Base-by-base conservation (phyloP, 2,888 invertebrate species). In the Euzetes globulus region DNA sequence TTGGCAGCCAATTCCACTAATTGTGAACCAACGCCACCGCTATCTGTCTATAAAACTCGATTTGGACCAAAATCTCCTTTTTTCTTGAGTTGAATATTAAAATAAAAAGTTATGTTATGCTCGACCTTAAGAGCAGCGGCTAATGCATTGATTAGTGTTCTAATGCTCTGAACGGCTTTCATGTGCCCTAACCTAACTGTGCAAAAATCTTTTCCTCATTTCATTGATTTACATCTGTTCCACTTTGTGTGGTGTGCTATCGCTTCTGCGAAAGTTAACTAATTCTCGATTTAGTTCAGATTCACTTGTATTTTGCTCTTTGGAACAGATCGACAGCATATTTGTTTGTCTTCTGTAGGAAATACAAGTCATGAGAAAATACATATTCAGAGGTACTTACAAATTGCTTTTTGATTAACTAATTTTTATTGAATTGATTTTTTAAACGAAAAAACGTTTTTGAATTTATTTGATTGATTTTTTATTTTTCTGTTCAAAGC, bases 21-120 rank as follows among this genome's bases (percentile, higher is more conserved):
- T 37, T 17, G 1, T 37, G 19, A 41, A 19, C 41, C 45, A 68
- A 68, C 41, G 22, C 41, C 41, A 41, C 63, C 63, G 45, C 41
- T 68, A 33, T 33, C 60, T 60, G 22, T 45, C 68, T 68, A 68
- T 68, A 68, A 68, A 68, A 68, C 68, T 41, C 68, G 63, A 63
- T 63, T 17, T 63, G 33, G 25, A 5, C 33, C 63, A 17, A 33
- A 63, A 63, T 9, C 13, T 11, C 1, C 13, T 63, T 29, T 63
- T 37, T 55, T 19, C 13, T 22, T 55, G 55, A 55, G 22, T 55
- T 22, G 11, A 22, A 55, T 22, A 55, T 22, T 2, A 55, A 50
- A 25, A 25, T 22, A 63, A 37, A 63, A 33, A 63, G 25, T 33
- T n/a, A 33, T 33, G 15, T 63, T 63, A 6, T 63, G 63, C 17